Percentiles rank a stretch among this genome's conserved stretches.
Conservation (phyloP, 1,140 invertebrate species). For the Zaprionus lachaisei region DNA sequence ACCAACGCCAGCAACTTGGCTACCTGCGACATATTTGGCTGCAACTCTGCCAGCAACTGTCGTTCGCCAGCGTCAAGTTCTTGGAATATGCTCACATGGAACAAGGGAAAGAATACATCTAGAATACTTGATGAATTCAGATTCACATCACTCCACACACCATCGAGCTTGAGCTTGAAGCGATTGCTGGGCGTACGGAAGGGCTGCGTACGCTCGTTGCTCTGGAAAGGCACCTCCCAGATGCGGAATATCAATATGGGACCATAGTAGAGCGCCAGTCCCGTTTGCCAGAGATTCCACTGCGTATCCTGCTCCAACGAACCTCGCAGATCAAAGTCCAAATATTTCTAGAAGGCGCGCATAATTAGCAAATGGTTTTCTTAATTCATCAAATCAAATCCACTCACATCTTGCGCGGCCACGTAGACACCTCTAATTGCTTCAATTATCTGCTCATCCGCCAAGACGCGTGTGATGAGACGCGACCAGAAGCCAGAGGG, state of each 20-base stretch:
- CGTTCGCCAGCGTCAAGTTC: slow-evolving; percentile 55
- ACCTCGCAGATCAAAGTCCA: slow-evolving; percentile 74
- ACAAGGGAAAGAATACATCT: slow-evolving; percentile 93
- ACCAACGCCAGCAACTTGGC: slow-evolving; percentile 95
- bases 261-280: slow-evolving; percentile 93
- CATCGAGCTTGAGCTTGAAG: slow-evolving; percentile 91
- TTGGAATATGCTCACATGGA: slow-evolving; percentile 61
- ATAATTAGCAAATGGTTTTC: not conserved
- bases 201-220: slow-evolving; percentile 86
- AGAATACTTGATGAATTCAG: slow-evolving; percentile 92
- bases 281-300: slow-evolving; percentile 98
- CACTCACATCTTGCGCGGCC: slow-evolving; percentile 63
- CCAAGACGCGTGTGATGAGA: slow-evolving; percentile 95
- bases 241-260: slow-evolving; percentile 92
- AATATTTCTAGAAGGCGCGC: slow-evolving; percentile 54
- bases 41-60: slow-evolving; percentile 79
- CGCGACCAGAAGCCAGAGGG: slow-evolving; percentile 99
- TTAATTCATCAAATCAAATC: not conserved
- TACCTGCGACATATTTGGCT: slow-evolving; percentile 91
- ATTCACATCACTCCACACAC: slow-evolving; percentile 93
- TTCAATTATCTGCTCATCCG: slow-evolving; percentile 94
- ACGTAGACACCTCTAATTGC: slow-evolving; percentile 87
- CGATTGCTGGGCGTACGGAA: slow-evolving; percentile 85
- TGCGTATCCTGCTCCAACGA: slow-evolving; percentile 84
- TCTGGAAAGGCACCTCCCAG: slow-evolving; percentile 91